These are phyloP conservation scores for Loriculus beryllinus DNA, from an alignment of 2,797 vertebrate species.

Conservation along the genomic window DNA sequence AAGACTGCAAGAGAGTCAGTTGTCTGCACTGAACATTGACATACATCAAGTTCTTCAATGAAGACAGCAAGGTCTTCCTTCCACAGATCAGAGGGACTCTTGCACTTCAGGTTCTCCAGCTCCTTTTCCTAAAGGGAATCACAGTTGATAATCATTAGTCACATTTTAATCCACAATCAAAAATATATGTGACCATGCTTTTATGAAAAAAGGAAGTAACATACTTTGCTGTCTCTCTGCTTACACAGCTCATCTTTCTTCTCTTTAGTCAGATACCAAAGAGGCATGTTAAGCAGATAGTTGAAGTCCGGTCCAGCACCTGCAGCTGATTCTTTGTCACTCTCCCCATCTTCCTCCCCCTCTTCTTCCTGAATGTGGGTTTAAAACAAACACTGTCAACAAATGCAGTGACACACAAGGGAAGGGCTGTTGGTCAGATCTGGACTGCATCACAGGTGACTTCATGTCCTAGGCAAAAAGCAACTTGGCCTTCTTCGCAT, in stretches of 20 bases:
- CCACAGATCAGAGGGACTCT: conserved; percentile 86
- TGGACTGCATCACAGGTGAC: background rate
- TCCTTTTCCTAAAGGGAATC: conserved; percentile 76
- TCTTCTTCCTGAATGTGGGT: conserved; percentile 57
- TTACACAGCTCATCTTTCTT: conserved; percentile 97
- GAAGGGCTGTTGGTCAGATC: background rate
- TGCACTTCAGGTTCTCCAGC: conserved; percentile 83
- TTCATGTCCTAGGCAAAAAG: background rate
- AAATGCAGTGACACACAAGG: background rate
- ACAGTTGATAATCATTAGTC: background rate
- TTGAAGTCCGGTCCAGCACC: conserved; percentile 89
- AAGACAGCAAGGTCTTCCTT: conserved; percentile 89
- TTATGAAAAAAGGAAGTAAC: background rate
- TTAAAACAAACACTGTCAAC: background rate
- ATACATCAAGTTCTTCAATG: conserved; percentile 87
- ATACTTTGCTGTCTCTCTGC: conserved; percentile 89
- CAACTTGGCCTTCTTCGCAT: background rate
- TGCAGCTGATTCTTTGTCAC: conserved; percentile 62
- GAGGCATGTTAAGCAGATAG: conserved; percentile 96
- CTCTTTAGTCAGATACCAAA: conserved; percentile 96
- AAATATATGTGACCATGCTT: background rate
- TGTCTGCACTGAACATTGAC: background rate
- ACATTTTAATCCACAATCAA: background rate
- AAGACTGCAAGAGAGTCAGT: background rate
- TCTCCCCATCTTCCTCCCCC: conserved; percentile 62